Evolutionary conservation across 2,888 invertebrate genomes (phyloP).

Genomic region (Onthophagus sagittarius): DNA sequence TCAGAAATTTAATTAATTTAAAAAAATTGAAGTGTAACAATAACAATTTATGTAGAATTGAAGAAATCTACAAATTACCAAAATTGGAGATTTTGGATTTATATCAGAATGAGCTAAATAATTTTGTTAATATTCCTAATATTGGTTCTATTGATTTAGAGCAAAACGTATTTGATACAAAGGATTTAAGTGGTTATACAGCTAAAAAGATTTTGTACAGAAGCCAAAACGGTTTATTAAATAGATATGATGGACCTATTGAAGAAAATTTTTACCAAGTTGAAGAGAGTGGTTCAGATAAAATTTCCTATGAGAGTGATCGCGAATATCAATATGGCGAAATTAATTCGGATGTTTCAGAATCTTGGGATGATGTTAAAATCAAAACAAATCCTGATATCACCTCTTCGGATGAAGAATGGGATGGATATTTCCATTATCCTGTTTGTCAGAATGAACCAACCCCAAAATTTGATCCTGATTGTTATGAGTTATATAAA

Average conservation of each 20-base stretch:
- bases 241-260: neutral
- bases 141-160: neutral
- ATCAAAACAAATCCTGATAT: neutral
- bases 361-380: neutral
- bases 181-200: neutral
- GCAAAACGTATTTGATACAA: neutral
- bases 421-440: neutral
- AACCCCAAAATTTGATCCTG: neutral
- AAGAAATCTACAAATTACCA: neutral
- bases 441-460: neutral
- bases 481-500: neutral
- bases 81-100: neutral
- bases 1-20: neutral
- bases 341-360: neutral
- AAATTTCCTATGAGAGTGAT: neutral
- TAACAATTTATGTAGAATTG: neutral
- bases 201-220: neutral
- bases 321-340: neutral
- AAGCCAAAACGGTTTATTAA: neutral
- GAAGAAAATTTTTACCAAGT: neutral
- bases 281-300: neutral
- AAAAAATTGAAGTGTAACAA: neutral
- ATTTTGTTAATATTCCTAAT: neutral
- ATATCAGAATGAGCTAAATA: neutral
- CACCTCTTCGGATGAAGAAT: neutral